Conservation (phyloP, 1,140 invertebrate species). For the Wasmannia auropunctata region DNA sequence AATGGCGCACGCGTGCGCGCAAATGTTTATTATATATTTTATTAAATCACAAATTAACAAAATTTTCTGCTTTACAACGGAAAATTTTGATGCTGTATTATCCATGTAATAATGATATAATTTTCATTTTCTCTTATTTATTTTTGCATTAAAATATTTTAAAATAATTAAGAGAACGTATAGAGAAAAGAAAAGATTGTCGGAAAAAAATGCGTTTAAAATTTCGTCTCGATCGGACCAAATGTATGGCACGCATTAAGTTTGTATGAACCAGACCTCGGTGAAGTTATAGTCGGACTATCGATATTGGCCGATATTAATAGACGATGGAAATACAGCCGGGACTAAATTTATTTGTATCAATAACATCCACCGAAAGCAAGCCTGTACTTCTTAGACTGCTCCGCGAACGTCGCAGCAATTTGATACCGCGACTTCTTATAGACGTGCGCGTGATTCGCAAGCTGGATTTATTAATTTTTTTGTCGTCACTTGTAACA, state of each 20-base stretch:
- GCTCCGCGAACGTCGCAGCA: background rate
- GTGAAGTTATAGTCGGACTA: conserved; percentile 28
- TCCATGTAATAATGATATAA: background rate
- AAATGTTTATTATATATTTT: conserved; percentile 8
- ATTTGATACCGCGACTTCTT: conserved; percentile 25
- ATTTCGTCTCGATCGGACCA: background rate
- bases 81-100: background rate
- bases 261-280: conserved; percentile 42
- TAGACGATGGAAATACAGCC: conserved; percentile 57
- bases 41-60: background rate
- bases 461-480: background rate
- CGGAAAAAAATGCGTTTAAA: background rate
- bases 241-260: conserved; percentile 33
- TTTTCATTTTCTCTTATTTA: background rate
- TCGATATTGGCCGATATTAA: conserved; percentile 54
- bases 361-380: conserved; percentile 32
- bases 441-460: background rate
- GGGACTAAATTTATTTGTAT: conserved; percentile 56
- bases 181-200: too few relatives aligned
- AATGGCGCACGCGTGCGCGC: background rate
- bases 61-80: background rate
- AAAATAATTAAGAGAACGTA: background rate
- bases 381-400: conserved; percentile 4
- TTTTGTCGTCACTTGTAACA: background rate
- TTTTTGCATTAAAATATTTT: background rate